phyloP scores from a whole-genome alignment of 2,888 invertebrate genomes.

The Tetramorium bicarinatum region DNA sequence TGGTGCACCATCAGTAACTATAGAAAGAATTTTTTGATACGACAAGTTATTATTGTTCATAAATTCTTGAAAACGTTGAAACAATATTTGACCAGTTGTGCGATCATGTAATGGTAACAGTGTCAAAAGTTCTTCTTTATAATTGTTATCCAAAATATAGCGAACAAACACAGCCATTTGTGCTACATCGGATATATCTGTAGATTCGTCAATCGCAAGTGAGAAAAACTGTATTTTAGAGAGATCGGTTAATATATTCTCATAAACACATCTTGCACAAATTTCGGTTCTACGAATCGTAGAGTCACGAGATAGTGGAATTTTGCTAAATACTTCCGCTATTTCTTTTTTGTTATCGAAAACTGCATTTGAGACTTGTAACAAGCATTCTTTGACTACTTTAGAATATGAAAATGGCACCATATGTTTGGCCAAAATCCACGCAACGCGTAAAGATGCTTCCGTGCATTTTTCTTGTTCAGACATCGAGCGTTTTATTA shows the following conservation, averaged over 20 bases:
- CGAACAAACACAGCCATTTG: conserved; percentile 40
- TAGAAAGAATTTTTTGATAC: conserved; percentile 30
- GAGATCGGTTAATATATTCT: conserved; percentile 27
- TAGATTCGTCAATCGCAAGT: conserved; percentile 28
- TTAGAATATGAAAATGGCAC: conserved; percentile 22
- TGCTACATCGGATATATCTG: conserved; percentile 39
- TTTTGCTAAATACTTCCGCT: neutral
- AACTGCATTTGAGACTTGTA: conserved; percentile 2
- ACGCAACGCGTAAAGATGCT: conserved; percentile 18
- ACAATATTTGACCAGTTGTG: conserved; percentile 39
- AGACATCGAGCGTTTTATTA: conserved; percentile 12
- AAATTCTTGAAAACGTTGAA: conserved; percentile 40
- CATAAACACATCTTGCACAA: conserved; percentile 24
- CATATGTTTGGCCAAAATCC: conserved; percentile 22
- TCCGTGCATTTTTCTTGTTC: conserved; percentile 19
- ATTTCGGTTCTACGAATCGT: conserved; percentile 23
- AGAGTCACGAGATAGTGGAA: conserved; percentile 18
- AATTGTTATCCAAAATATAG: conserved; percentile 26
- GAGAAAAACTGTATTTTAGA: conserved; percentile 29
- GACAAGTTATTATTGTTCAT: conserved; percentile 34
- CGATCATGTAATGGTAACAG: conserved; percentile 39
- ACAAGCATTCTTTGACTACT: conserved; percentile 8
- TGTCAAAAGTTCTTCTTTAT: conserved; percentile 37
- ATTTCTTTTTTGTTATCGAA: conserved; percentile 15
- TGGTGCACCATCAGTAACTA: conserved; percentile 29